These are phyloP conservation scores for Phortica magna DNA, from an alignment of 2,888 invertebrate species.

Conservation along the genomic window DNA sequence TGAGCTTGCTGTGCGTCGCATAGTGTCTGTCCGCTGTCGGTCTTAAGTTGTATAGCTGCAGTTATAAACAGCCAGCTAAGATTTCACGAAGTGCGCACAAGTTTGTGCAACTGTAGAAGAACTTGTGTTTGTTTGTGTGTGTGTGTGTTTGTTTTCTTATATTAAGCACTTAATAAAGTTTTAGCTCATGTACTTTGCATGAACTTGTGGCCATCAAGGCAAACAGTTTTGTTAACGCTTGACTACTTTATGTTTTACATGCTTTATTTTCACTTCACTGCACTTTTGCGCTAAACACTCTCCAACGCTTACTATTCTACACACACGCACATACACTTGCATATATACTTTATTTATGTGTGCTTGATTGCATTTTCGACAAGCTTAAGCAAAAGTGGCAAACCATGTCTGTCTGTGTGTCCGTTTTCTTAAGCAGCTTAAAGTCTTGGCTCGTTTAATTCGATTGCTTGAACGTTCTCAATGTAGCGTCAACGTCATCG, in stretches of 20 bases:
- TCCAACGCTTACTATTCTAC: not conserved
- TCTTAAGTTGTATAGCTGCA: not conserved
- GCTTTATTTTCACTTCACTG: conserved; percentile 26
- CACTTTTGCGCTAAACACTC: not conserved
- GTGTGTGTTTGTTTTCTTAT: conserved; percentile 35
- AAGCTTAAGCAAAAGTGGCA: conserved; percentile 12
- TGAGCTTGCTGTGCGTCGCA: not conserved
- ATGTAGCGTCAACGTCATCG: not conserved
- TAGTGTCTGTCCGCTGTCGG: too few species aligned
- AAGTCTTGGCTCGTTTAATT: conserved; percentile 22
- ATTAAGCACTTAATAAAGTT: conserved; percentile 34
- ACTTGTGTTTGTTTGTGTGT: conserved; percentile 4
- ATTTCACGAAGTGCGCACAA: conserved; percentile 10
- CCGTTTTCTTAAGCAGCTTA: conserved; percentile 24
- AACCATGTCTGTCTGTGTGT: too few species aligned
- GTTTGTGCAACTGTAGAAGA: too few species aligned
- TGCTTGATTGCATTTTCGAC: conserved; percentile 24
- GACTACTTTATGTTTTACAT: conserved; percentile 3
- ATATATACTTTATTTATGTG: not conserved
- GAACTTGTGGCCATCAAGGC: conserved; percentile 27
- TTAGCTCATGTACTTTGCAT: conserved; percentile 31
- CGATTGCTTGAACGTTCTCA: conserved; percentile 16
- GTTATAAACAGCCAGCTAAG: conserved; percentile 30
- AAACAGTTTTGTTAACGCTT: conserved; percentile 14
- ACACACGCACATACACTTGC: not conserved